Evolutionary conservation across 2,113 vertebrate genomes (phyloP).

Genomic region (Sorex fumeus): DNA sequence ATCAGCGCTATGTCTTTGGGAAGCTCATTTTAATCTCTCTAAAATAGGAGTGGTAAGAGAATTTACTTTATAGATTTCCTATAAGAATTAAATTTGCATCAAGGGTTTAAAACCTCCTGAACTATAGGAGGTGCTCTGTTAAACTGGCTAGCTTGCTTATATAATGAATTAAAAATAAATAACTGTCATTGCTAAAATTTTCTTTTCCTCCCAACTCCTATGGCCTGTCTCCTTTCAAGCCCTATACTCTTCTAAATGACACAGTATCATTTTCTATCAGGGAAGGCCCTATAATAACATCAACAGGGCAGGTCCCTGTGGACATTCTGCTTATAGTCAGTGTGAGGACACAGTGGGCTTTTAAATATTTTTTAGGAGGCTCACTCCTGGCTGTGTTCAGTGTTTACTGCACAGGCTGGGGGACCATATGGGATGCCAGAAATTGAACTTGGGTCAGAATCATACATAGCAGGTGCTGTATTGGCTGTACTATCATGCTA

Average conservation of each 20-base stretch:
- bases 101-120: not conserved
- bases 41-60: not conserved
- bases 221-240: not conserved
- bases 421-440: too few relatives aligned
- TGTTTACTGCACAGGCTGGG: too few relatives aligned
- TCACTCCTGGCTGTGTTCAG: too few relatives aligned
- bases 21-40: conserved; percentile 48
- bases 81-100: conserved; percentile 36
- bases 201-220: not conserved
- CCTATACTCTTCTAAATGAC: not conserved
- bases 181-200: conserved; percentile 57
- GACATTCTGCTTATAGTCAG: not conserved
- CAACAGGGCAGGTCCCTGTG: not conserved
- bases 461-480: too few relatives aligned
- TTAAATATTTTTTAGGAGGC: too few relatives aligned
- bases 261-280: not conserved
- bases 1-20: not conserved
- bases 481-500: too few relatives aligned
- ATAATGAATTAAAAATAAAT: conserved; percentile 22
- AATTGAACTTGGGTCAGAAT: too few relatives aligned
- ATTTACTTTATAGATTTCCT: conserved; percentile 19
- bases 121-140: not conserved
- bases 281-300: not conserved
- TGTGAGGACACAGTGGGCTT: not conserved
- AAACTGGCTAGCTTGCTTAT: conserved; percentile 34